These are phyloP conservation scores for Erpornis zantholeuca DNA, from an alignment of 2,113 vertebrate genomes.

Conservation along the genomic window DNA sequence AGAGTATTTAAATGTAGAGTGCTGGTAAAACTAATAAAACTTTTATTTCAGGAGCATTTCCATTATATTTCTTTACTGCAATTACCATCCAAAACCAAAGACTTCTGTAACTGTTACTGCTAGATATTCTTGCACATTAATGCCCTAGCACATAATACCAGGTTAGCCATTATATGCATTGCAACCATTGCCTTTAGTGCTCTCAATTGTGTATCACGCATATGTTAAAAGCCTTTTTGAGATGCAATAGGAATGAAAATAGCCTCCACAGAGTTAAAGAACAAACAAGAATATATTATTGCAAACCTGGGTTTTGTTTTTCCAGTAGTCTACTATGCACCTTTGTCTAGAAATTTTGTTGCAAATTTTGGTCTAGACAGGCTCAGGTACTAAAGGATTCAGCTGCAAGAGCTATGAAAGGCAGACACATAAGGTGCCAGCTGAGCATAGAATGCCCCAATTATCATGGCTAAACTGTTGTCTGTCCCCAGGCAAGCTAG, in stretches of 20 bases:
- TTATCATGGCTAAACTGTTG: not conserved
- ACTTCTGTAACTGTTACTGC: not conserved
- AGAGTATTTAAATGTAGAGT: not conserved
- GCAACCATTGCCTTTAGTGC: not conserved
- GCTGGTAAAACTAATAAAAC: not conserved
- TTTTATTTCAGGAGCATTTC: not conserved
- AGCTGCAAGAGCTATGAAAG: not conserved
- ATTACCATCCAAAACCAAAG: not conserved
- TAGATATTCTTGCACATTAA: not conserved
- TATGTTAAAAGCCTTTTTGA: not conserved
- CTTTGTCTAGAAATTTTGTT: not conserved
- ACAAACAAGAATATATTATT: not conserved
- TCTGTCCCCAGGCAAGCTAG: not conserved
- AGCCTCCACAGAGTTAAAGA: not conserved
- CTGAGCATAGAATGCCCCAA: not conserved
- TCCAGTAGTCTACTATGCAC: not conserved
- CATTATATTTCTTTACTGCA: not conserved
- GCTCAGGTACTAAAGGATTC: not conserved
- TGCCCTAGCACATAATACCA: not conserved
- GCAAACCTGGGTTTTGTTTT: not conserved
- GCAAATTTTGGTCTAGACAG: not conserved
- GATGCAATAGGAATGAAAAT: not conserved
- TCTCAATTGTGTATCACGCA: not conserved
- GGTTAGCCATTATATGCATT: not conserved
- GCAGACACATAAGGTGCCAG: not conserved